A percentile compares a stretch with the other conserved stretches of the same genome.
These are phyloP conservation scores for Nesospiza acunhae DNA, from an alignment of 2,113 vertebrate genomes.

Conservation along the genomic window DNA sequence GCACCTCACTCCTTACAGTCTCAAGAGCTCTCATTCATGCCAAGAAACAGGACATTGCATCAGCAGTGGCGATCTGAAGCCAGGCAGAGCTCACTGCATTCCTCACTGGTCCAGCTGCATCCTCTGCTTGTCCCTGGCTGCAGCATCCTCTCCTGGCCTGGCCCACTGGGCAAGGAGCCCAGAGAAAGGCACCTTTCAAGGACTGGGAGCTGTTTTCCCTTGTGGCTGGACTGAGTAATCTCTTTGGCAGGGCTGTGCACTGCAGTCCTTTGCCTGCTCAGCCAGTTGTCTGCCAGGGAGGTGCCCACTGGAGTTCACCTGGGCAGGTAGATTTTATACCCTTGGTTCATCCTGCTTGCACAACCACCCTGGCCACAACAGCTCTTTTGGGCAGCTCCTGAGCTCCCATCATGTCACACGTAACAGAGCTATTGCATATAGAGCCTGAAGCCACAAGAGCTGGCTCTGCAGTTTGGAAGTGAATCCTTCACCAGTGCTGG, in stretches of 20 bases:
- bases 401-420: rapidly evolving
- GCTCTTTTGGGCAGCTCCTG: not conserved
- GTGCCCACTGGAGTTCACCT: not conserved
- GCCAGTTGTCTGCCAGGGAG: not conserved
- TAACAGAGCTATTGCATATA: not conserved
- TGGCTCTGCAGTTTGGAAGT: not conserved
- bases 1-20: not conserved
- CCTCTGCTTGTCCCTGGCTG: not conserved
- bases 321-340: not conserved
- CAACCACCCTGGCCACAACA: not conserved
- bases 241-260: not conserved
- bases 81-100: not conserved
- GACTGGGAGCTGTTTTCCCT: not conserved
- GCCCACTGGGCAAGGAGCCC: not conserved
- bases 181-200: rapidly evolving
- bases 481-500: not conserved
- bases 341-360: not conserved
- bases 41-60: not conserved
- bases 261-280: not conserved
- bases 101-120: not conserved
- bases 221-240: not conserved
- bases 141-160: not conserved
- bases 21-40: not conserved
- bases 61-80: not conserved
- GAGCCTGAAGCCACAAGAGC: not conserved